These are phyloP conservation scores for Mamestra brassicae DNA, from an alignment of 2,888 invertebrate species.

Conservation along the genomic window DNA sequence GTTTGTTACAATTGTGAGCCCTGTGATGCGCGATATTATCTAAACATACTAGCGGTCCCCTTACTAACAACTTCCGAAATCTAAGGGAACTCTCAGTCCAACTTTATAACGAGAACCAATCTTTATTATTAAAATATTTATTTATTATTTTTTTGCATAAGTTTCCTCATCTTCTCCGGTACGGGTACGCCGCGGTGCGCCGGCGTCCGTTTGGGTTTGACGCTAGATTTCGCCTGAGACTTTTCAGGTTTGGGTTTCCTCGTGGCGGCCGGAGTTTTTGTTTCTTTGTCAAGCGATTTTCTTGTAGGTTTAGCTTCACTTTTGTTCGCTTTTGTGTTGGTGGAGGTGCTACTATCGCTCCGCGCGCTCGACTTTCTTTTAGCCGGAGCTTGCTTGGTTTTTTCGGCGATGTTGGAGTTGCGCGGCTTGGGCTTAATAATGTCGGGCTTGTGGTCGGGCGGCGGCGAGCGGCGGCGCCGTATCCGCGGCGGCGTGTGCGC, in stretches of 20 bases:
- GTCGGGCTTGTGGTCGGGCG: constrained; percentile 67
- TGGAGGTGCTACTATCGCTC: constrained; percentile 57
- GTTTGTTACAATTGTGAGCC: constrained; percentile 84
- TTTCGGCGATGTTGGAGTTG: constrained; percentile 54
- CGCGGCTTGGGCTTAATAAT: constrained; percentile 41
- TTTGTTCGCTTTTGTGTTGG: constrained; percentile 56
- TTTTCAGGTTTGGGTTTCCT: constrained; percentile 58
- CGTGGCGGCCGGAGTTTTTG: constrained; percentile 57
- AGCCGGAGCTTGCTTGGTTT: constrained; percentile 55
- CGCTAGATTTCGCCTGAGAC: constrained; percentile 58
- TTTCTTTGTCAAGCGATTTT: constrained; percentile 71
- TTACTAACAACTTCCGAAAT: constrained; percentile 64
- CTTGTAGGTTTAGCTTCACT: constrained; percentile 60
- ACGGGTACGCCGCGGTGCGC: constrained; percentile 84
- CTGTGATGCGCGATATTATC: constrained; percentile 80
- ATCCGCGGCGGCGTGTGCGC: constrained; percentile 89
- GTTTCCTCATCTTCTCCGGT: constrained; percentile 82
- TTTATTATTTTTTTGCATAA: constrained; percentile 77
- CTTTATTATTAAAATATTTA: constrained; percentile 65
- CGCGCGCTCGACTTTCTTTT: constrained; percentile 66
- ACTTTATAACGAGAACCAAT: constrained; percentile 65
- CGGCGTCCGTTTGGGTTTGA: constrained; percentile 69
- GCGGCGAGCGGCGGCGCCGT: constrained; percentile 82
- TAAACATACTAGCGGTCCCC: constrained; percentile 77
- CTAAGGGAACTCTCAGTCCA: constrained; percentile 59